Percentiles rank a stretch among this genome's conserved stretches.
Conservation (phyloP, 2,888 invertebrate genomes). For the Andrena trimmerana region DNA sequence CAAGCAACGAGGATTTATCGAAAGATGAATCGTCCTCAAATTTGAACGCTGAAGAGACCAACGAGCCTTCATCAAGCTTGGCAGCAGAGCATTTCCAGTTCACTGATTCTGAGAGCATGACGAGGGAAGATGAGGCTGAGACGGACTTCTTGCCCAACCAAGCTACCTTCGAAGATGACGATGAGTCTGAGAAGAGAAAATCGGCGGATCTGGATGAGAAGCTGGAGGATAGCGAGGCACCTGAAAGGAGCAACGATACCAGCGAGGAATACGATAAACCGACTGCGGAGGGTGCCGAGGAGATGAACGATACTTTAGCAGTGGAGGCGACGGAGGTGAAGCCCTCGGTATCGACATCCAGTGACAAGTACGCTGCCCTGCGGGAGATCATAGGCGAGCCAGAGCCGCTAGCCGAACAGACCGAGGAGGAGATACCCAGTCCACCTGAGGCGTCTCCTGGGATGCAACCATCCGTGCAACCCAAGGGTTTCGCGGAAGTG, state of each 20-base stretch:
- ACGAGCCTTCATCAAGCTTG: slow-evolving; percentile 20
- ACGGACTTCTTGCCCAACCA: slow-evolving; percentile 21
- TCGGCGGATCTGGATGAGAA: slow-evolving; percentile 56
- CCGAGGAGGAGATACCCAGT: slow-evolving; percentile 59
- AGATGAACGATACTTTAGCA: slow-evolving; percentile 58
- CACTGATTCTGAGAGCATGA: slow-evolving; percentile 32
- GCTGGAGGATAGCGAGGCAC: slow-evolving; percentile 52
- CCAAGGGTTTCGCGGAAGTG: slow-evolving; percentile 73
- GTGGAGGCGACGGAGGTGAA: slow-evolving; percentile 84
- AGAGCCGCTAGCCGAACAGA: slow-evolving; percentile 66
- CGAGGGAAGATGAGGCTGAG: slow-evolving; percentile 8
- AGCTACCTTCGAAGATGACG: slow-evolving; percentile 54
- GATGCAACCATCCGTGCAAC: slow-evolving; percentile 47
- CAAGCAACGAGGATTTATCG: slow-evolving; percentile 64
- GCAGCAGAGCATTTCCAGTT: slow-evolving; percentile 44
- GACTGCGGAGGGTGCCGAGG: slow-evolving; percentile 57
- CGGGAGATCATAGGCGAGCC: slow-evolving; percentile 89
- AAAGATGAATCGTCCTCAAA: slow-evolving; percentile 36
- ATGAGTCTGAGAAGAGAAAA: slow-evolving; percentile 60
- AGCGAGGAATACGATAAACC: slow-evolving; percentile 62
- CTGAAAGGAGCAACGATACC: slow-evolving; percentile 61
- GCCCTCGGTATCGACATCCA: slow-evolving; percentile 86
- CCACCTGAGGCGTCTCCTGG: slow-evolving; percentile 64
- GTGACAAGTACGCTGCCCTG: slow-evolving; percentile 93
- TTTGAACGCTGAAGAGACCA: slow-evolving; percentile 51